Evolutionary conservation across 2,113 vertebrate genomes (phyloP).

Genomic region (Neolamprologus fasciatus): DNA sequence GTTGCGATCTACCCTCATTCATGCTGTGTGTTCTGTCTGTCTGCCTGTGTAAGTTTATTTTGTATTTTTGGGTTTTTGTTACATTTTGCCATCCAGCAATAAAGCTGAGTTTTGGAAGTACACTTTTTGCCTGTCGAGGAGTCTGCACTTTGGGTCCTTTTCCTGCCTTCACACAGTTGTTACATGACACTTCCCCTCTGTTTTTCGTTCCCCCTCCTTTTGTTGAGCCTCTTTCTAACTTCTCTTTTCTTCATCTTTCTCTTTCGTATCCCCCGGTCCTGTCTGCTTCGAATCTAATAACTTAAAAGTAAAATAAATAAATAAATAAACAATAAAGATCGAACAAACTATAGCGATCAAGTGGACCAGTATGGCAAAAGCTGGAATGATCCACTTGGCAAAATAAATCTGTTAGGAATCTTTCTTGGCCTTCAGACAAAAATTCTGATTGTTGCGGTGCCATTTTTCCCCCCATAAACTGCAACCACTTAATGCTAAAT

Average conservation of each 20-base stretch:
- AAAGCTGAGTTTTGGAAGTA: too few species aligned
- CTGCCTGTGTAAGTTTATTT: too few species aligned
- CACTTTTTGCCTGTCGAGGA: too few species aligned
- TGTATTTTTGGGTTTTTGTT: too few species aligned
- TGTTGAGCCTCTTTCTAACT: not conserved
- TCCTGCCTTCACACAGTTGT: too few species aligned
- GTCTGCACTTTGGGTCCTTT: too few species aligned
- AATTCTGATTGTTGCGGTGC: not conserved
- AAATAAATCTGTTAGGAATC: not conserved
- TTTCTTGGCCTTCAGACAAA: not conserved
- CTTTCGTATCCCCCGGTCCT: accelerated
- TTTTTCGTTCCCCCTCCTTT: not conserved
- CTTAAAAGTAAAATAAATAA: not conserved
- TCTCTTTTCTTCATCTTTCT: not conserved
- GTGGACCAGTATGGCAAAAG: not conserved
- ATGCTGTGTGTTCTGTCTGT: accelerated
- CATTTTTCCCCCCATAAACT: not conserved
- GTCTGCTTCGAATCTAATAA: not conserved
- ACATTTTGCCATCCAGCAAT: too few species aligned
- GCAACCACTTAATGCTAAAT: not conserved
- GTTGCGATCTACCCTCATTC: accelerated
- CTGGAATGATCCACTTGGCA: accelerated
- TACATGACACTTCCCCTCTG: not conserved
- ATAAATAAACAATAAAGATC: not conserved
- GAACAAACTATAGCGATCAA: not conserved